A percentile compares a stretch with the other conserved stretches of the same genome.
Evolutionary conservation across 1,140 invertebrate genomes (phyloP).

Genomic region (Monochamus saltuarius): DNA sequence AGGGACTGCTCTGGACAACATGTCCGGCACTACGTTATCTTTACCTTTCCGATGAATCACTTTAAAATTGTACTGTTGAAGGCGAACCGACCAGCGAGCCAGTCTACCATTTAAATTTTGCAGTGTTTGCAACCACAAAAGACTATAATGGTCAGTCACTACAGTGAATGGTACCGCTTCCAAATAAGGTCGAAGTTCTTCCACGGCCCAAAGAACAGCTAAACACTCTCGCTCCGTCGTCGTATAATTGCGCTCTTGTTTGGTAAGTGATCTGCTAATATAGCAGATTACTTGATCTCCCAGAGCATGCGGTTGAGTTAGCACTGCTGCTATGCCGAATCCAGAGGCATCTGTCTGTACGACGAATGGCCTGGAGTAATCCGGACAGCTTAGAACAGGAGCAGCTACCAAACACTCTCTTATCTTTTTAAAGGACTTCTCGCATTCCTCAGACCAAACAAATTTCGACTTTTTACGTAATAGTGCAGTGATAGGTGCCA

Average conservation of each 20-base stretch:
- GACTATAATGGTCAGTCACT: conserved; percentile 35
- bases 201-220: conserved; percentile 50
- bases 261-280: conserved; percentile 30
- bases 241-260: conserved; percentile 48
- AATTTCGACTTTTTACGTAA: conserved; percentile 24
- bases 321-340: conserved; percentile 27
- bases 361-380: conserved; percentile 14
- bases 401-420: conserved; percentile 23
- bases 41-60: conserved; percentile 9
- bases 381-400: conserved; percentile 20
- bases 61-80: conserved; percentile 8
- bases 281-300: conserved; percentile 34
- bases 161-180: no score
- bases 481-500: conserved; percentile 36
- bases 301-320: conserved; percentile 29
- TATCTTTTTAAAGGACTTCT: conserved; percentile 19
- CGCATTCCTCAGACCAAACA: conserved; percentile 20
- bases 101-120: conserved; percentile 4
- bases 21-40: neutral
- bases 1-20: neutral
- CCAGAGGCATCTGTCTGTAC: conserved; percentile 34
- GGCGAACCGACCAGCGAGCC: neutral
- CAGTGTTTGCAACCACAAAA: conserved; percentile 6
- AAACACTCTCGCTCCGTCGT: conserved; percentile 55
- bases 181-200: conserved; percentile 40